Percentiles rank a stretch among this genome's conserved stretches.
Evolutionary conservation across 1,140 invertebrate genomes (phyloP).

Genomic region (Drosophila sulfurigaster): DNA sequence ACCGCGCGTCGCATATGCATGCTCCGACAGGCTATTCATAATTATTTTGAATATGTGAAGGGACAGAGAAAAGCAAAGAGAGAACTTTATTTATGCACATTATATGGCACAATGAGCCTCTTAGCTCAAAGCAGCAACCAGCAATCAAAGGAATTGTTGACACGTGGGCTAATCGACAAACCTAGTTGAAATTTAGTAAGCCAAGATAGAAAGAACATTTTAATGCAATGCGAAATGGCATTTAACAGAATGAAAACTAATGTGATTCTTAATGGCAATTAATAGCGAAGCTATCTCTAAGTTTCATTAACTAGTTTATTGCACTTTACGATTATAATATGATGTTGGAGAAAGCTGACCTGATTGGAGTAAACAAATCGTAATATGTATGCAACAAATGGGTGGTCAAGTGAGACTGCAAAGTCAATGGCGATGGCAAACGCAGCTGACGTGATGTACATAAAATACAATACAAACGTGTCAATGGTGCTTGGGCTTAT

Average conservation of each 20-base stretch:
- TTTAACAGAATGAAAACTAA: background rate
- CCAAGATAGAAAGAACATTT: background rate
- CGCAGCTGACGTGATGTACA: conserved; percentile 50
- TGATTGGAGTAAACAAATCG: background rate
- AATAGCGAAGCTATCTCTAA: too few species aligned
- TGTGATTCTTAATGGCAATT: background rate
- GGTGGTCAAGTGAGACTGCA: conserved; percentile 25
- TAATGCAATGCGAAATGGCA: background rate
- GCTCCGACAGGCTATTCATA: conserved; percentile 3
- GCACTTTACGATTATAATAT: background rate
- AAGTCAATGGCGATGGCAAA: conserved; percentile 28
- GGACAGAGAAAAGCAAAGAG: background rate
- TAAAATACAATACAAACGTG: conserved; percentile 5
- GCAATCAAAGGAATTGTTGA: background rate
- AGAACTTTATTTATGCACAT: conserved; percentile 50
- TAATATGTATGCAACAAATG: background rate
- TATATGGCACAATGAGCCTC: conserved; percentile 53
- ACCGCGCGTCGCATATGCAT: conserved; percentile 53
- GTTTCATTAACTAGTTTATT: too few species aligned
- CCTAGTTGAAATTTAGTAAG: background rate
- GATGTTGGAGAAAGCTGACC: background rate
- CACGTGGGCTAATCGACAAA: too few species aligned
- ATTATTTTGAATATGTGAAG: background rate
- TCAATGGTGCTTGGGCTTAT: conserved; percentile 53
- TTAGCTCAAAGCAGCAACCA: conserved; percentile 37